A percentile compares a stretch with the other conserved stretches of the same genome.
Evolutionary conservation across 2,113 vertebrate species (phyloP).

Genomic region (Morone saxatilis): DNA sequence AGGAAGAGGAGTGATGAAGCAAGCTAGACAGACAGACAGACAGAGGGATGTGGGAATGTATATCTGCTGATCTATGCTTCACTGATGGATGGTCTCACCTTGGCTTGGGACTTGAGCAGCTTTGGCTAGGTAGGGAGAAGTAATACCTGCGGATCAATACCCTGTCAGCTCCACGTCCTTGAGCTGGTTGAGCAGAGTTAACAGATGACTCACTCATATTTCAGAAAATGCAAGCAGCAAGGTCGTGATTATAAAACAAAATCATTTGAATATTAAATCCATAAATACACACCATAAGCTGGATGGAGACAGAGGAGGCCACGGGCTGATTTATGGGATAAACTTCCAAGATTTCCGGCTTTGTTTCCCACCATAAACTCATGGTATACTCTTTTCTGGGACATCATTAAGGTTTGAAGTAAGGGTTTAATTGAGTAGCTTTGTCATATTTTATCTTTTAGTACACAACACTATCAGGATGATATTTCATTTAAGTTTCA

Average conservation of each 20-base stretch:
- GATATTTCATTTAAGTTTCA: not conserved
- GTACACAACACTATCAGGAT: too few species aligned
- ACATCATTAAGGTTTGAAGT: not conserved
- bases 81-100: conserved; percentile 60
- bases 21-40: not conserved
- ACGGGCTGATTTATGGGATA: conserved; percentile 30
- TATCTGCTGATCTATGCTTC: conserved; percentile 27
- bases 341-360: conserved; percentile 2
- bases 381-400: conserved; percentile 8
- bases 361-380: conserved; percentile 41
- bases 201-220: conserved; percentile 52
- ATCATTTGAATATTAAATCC: conserved; percentile 27
- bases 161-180: conserved; percentile 46
- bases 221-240: conserved; percentile 30
- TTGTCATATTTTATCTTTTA: not conserved
- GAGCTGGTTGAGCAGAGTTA: conserved; percentile 38
- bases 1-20: conserved; percentile 16
- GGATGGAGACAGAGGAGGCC: not conserved
- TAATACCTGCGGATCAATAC: conserved; percentile 61
- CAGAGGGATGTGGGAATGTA: not conserved
- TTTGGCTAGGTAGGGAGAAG: not conserved
- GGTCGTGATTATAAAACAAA: conserved; percentile 9
- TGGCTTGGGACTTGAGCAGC: conserved; percentile 35
- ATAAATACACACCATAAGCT: conserved; percentile 24
- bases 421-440: not conserved